Evolutionary conservation across 2,797 vertebrate species (phyloP).

Genomic region (Phataginus tricuspis): DNA sequence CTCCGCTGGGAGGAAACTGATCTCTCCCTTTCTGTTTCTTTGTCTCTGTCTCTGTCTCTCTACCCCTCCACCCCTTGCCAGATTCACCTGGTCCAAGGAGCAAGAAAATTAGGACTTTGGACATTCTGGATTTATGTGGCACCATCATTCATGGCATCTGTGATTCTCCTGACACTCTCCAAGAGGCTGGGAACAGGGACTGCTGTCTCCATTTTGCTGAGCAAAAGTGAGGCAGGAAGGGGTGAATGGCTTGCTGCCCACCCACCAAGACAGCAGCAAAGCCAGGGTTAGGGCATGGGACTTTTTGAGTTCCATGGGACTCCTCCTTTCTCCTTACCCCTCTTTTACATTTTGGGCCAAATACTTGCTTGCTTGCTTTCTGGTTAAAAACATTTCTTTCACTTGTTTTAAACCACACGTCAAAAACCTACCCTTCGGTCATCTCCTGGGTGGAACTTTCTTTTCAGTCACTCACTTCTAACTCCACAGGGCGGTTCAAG

Average conservation of each 20-base stretch:
- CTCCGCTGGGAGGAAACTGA: background rate
- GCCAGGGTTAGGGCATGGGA: conserved; percentile 35
- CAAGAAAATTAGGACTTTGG: background rate
- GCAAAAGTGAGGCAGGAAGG: conserved; percentile 30
- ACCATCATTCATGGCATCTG: background rate
- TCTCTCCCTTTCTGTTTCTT: background rate
- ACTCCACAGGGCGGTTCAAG: conserved; percentile 35
- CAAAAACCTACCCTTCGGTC: conserved; percentile 23
- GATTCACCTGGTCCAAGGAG: background rate
- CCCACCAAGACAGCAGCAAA: conserved; percentile 64
- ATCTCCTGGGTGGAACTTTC: conserved; percentile 61
- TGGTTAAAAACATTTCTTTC: conserved; percentile 47
- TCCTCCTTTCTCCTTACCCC: conserved; percentile 28
- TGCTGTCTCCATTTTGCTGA: background rate
- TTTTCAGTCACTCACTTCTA: conserved; percentile 62
- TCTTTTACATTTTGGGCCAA: conserved; percentile 27
- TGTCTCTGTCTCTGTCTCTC: background rate
- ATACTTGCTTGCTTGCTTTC: conserved; percentile 1
- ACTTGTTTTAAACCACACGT: conserved; percentile 51
- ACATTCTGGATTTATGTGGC: background rate
- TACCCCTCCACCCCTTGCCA: background rate
- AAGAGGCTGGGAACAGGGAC: background rate
- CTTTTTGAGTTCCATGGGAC: conserved; percentile 12
- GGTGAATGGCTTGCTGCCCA: conserved; percentile 56
- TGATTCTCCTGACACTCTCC: background rate